Conservation (phyloP, 1,140 invertebrate species). For the Aphaenogaster floridana region DNA sequence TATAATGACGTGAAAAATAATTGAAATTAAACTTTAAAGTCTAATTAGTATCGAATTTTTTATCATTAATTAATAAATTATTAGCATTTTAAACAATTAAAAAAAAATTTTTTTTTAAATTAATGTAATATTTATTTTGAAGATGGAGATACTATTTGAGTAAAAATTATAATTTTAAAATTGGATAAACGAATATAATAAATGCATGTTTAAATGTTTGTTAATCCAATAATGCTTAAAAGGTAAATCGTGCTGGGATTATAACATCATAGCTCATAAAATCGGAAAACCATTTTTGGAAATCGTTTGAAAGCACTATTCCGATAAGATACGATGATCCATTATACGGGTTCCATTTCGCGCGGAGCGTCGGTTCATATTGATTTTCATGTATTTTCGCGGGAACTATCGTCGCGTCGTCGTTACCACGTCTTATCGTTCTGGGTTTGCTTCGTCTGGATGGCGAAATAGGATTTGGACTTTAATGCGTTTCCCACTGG, state of each 20-base stretch:
- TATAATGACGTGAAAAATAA: background rate
- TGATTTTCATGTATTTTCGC: conserved; percentile 63
- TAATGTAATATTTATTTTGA: background rate
- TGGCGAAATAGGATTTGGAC: conserved; percentile 64
- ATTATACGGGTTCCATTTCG: conserved; percentile 55
- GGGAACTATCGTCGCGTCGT: conserved; percentile 53
- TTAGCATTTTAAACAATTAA: background rate
- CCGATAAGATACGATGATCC: conserved; percentile 62
- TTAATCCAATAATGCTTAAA: conserved; percentile 31
- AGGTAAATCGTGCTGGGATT: conserved; percentile 19
- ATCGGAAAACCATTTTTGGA: conserved; percentile 60
- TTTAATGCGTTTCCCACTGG: conserved; percentile 59
- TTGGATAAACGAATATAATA: background rate
- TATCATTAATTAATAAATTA: background rate
- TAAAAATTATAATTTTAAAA: background rate
- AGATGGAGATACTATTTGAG: background rate
- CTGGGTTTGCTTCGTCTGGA: conserved; percentile 56
- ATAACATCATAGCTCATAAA: conserved; percentile 37
- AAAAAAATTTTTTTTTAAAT: background rate
- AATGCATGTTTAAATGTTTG: background rate
- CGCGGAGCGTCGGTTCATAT: conserved; percentile 52
- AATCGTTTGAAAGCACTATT: conserved; percentile 48
- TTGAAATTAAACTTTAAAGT: background rate
- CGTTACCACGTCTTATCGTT: conserved; percentile 61
- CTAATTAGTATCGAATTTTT: background rate